Conservation (phyloP, 2,888 invertebrate species). For the Chrysomela aeneicollis region DNA sequence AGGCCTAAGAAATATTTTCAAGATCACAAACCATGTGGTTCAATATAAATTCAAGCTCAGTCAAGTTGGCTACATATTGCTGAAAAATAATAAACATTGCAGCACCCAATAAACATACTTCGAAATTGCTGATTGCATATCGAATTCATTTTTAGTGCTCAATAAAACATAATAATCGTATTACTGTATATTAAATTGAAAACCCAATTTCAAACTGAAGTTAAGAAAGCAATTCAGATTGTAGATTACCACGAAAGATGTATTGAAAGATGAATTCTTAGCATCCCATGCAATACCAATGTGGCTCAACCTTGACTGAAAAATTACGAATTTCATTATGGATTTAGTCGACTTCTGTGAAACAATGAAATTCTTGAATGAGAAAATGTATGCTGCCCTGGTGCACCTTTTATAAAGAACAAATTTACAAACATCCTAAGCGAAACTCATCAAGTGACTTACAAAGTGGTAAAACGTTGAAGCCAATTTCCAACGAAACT, state of each 20-base stretch:
- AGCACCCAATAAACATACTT: background rate
- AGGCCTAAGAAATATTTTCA: constrained; percentile 38
- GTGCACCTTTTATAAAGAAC: constrained; percentile 48
- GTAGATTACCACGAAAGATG: too few species aligned
- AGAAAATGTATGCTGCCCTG: constrained; percentile 35
- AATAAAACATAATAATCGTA: too few species aligned
- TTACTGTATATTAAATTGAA: too few species aligned
- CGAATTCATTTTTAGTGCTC: too few species aligned
- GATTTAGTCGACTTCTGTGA: background rate
- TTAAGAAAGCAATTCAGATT: too few species aligned
- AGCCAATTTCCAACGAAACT: constrained; percentile 28
- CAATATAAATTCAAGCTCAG: constrained; percentile 31
- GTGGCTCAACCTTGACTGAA: background rate
- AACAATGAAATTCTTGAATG: constrained; percentile 22
- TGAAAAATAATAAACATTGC: constrained; percentile 2
- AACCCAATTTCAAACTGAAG: too few species aligned
- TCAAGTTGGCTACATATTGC: constrained; percentile 21
- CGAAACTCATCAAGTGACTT: constrained; percentile 46
- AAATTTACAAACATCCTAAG: constrained; percentile 53
- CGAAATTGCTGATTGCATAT: too few species aligned
- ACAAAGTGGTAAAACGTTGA: constrained; percentile 42
- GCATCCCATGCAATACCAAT: too few species aligned
- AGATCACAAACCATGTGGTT: constrained; percentile 29
- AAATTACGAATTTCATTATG: background rate
- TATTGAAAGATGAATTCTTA: too few species aligned